A percentile compares a stretch with the other conserved stretches of the same genome.
These are phyloP conservation scores for Heliconius ethilla DNA, from an alignment of 2,888 invertebrate species.

Conservation along the genomic window DNA sequence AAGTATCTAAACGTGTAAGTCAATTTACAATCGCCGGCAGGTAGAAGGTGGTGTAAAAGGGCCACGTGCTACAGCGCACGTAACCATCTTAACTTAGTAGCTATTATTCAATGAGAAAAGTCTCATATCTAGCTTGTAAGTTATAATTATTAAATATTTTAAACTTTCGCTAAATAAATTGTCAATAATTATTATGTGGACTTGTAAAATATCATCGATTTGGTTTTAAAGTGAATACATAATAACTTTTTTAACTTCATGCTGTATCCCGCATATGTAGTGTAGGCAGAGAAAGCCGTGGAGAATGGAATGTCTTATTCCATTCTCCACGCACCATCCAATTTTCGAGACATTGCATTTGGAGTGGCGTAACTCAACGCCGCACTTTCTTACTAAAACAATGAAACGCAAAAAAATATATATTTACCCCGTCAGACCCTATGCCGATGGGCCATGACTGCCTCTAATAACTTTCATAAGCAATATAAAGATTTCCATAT, in stretches of 20 bases:
- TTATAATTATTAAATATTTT: constrained; percentile 5
- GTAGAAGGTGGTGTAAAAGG: not conserved
- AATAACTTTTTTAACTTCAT: not conserved
- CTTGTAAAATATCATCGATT: not conserved
- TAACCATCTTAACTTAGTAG: constrained; percentile 8
- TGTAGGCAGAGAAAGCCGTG: not conserved
- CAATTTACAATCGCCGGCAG: not conserved
- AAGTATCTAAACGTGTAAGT: not conserved
- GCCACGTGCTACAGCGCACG: constrained; percentile 10
- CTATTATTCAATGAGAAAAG: constrained; percentile 14
- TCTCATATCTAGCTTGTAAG: not conserved
- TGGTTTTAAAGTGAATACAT: not conserved
- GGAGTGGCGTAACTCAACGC: not conserved
- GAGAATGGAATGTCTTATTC: no score
- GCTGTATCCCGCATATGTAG: not conserved
- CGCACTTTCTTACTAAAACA: not conserved
- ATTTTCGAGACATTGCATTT: not conserved
- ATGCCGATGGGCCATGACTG: not conserved
- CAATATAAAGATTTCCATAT: not conserved
- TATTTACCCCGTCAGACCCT: no score
- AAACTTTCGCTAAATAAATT: constrained; percentile 7
- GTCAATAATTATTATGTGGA: not conserved
- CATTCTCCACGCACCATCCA: not conserved
- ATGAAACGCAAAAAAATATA: not conserved
- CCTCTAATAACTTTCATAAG: not conserved